Conservation (phyloP, 2,113 vertebrate species). For the Lutjanus erythropterus region DNA sequence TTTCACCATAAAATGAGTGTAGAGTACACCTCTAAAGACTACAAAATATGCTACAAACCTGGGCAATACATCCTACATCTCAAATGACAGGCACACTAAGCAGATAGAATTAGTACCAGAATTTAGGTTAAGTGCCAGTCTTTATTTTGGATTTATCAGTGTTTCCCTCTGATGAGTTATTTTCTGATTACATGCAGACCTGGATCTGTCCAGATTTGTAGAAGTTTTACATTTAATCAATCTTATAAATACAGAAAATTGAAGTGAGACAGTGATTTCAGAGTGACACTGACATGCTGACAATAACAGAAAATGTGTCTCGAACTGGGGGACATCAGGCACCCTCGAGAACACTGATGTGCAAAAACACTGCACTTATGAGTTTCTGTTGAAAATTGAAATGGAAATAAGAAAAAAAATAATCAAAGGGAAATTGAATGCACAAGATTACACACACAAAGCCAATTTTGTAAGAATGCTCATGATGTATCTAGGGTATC, state of each 20-base stretch:
- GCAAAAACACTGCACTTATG: neutral
- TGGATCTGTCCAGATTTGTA: neutral
- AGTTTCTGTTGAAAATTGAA: neutral
- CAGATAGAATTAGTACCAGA: slow-evolving; percentile 1
- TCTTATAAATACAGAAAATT: neutral
- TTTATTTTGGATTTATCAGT: neutral
- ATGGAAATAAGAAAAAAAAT: neutral
- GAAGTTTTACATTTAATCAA: neutral
- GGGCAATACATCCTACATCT: neutral
- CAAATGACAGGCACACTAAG: neutral
- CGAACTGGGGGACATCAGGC: neutral
- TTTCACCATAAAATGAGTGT: neutral
- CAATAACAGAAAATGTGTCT: neutral
- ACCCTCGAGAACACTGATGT: neutral
- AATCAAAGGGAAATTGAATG: neutral
- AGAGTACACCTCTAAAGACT: neutral
- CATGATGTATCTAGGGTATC: neutral
- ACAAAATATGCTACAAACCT: neutral
- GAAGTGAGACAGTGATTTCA: neutral
- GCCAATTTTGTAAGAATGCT: neutral
- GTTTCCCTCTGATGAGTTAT: neutral
- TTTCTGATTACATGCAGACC: neutral
- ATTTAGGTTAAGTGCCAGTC: neutral
- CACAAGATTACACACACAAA: neutral
- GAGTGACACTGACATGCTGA: neutral